Conservation (phyloP, 2,113 vertebrate genomes). For the Serinus canaria region DNA sequence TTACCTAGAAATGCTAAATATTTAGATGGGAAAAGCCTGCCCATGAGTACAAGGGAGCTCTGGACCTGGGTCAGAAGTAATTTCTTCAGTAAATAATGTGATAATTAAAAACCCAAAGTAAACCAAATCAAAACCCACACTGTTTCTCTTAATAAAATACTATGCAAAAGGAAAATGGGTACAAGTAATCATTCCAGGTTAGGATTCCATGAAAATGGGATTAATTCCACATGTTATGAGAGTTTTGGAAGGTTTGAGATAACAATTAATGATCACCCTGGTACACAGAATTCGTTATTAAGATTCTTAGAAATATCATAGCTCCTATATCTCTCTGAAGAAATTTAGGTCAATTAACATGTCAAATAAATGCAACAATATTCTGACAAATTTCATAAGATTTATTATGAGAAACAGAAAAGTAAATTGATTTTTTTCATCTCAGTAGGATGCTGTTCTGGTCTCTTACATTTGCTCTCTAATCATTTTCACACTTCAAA, state of each 20-base stretch:
- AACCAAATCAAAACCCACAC: neutral
- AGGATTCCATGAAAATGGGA: neutral
- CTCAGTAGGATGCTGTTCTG: neutral
- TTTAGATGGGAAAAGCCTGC: neutral
- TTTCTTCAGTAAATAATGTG: neutral
- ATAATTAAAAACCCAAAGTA: neutral
- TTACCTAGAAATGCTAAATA: neutral
- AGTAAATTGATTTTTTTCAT: neutral
- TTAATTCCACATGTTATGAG: neutral
- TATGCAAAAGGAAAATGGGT: neutral
- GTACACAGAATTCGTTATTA: neutral
- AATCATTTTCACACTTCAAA: neutral
- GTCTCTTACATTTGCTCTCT: neutral
- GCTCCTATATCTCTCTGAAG: neutral
- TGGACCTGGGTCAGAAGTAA: neutral
- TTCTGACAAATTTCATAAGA: neutral
- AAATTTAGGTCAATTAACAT: neutral
- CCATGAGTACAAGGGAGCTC: neutral
- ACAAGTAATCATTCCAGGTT: neutral
- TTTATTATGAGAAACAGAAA: neutral
- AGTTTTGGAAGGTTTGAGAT: neutral
- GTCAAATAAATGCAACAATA: neutral
- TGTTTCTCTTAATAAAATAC: neutral
- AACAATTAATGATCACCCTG: neutral
- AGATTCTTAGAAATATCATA: neutral